A percentile compares a stretch with the other conserved stretches of the same genome.
Conservation (phyloP, 2,113 vertebrate genomes). For the Tautogolabrus adspersus region DNA sequence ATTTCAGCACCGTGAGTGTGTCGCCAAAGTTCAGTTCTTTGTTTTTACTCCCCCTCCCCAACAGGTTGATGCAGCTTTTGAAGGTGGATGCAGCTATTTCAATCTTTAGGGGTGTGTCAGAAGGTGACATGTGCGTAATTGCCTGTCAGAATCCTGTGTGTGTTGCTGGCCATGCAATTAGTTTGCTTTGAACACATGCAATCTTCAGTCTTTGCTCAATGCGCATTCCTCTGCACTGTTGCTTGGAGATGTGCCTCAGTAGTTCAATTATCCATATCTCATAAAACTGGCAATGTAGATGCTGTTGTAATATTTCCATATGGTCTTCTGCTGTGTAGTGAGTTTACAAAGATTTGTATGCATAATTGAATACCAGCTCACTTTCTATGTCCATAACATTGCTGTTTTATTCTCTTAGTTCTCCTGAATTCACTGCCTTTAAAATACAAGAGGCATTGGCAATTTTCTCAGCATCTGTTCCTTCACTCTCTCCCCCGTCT, state of each 20-base stretch:
- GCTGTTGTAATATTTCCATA: slow-evolving; percentile 5
- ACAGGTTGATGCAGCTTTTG: slow-evolving; percentile 52
- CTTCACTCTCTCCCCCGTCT: background rate
- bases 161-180: slow-evolving; percentile 13
- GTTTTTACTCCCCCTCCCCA: slow-evolving; percentile 18
- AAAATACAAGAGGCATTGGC: background rate
- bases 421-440: background rate
- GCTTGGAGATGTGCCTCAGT: slow-evolving; percentile 29
- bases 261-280: slow-evolving; percentile 34
- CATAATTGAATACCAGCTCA: slow-evolving; percentile 3
- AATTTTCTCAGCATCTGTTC: background rate
- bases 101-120: background rate
- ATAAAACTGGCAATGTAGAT: slow-evolving; percentile 2
- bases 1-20: slow-evolving; percentile 88
- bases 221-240: slow-evolving; percentile 31
- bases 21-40: slow-evolving; percentile 41
- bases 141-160: background rate
- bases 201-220: slow-evolving; percentile 14
- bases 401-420: background rate
- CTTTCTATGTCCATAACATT: background rate
- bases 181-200: slow-evolving; percentile 21
- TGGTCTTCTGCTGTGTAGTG: background rate
- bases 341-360: background rate
- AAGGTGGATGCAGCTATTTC: slow-evolving; percentile 1
- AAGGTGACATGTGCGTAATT: slow-evolving; percentile 20